phyloP scores from a whole-genome alignment of 2,113 vertebrate species.

The Coryphaenoides rupestris region DNA sequence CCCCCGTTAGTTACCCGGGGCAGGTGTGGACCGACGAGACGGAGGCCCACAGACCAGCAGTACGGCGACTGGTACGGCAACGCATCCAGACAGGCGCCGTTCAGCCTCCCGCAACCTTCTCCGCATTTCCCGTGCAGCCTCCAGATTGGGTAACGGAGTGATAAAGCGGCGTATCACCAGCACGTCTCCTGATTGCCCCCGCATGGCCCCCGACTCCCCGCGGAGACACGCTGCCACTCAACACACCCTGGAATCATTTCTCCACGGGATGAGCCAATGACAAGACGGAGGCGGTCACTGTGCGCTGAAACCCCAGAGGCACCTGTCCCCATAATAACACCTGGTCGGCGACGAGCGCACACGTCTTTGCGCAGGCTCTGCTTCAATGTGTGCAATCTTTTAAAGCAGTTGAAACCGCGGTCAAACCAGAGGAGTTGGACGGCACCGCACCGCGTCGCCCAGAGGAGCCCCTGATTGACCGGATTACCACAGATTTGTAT shows the following conservation, averaged over 20 bases:
- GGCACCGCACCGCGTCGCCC: conserved; percentile 37
- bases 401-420: conserved; percentile 42
- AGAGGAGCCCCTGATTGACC: conserved; percentile 5
- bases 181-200: conserved; percentile 58
- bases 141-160: conserved; percentile 51
- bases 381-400: conserved; percentile 27
- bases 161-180: conserved; percentile 62
- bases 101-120: too few species aligned
- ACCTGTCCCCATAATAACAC: conserved; percentile 86
- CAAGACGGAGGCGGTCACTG: too few species aligned
- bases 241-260: too few species aligned
- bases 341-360: conserved; percentile 74
- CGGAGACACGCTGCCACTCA: conserved; percentile 19
- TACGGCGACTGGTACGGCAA: too few species aligned
- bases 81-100: too few species aligned
- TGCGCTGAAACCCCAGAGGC: conserved; percentile 46
- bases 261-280: not conserved
- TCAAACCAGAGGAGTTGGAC: conserved; percentile 43
- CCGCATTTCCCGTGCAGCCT: too few species aligned
- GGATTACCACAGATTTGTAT: conserved; percentile 27
- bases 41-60: too few species aligned
- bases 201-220: too few species aligned
- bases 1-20: too few species aligned
- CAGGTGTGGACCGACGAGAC: too few species aligned
- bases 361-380: conserved; percentile 67